Base-by-base conservation (phyloP, 2,113 vertebrate genomes). In the Tetraodon nigroviridis region DNA sequence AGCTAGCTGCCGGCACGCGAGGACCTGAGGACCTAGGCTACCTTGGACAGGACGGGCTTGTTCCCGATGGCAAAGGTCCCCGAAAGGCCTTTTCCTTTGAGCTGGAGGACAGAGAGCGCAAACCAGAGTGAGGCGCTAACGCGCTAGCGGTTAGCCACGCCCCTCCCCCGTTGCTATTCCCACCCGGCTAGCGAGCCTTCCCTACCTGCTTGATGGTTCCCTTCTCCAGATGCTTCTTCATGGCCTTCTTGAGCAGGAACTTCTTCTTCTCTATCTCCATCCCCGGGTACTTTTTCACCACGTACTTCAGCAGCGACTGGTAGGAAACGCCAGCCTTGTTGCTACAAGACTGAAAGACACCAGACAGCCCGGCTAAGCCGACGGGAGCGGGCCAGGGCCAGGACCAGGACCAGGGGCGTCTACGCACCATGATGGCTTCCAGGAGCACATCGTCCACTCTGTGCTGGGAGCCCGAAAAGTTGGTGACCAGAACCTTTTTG, bases 61-160 rank as follows among this genome's bases (percentile, higher is more conserved):
- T 96, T 99, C 62, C 93, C 93, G 32, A 97, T 93, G 49, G 93
- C 68, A 57, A 99, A 99, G 75, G 95, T 98, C 44, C 96, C 97
- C 41, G 94, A 94, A 48, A 97, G 93, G 64, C 96, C 96, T 82
- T 99, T 99, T 50, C 97, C 97, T 84, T 95, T 98, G 55, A 99
- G 78, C 91, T 92, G 74, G 0, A 53, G 0, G 50, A 13, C 37
- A 73, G 12, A 73, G 6, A 32, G 6, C 47, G 2, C 45, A 44
- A 41, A 16, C 1, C 2, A 51, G 12, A 19, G 7, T 16, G 15
- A 46, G 15, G n/a, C 22, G 22, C 22, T 24, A 24, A 5, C 22
- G 22, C 22, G n/a, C n/a, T n/a, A n/a, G n/a, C n/a, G n/a, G n/a
- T n/a, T n/a, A n/a, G n/a, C n/a, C n/a, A n/a, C n/a, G n/a, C n/a